Evolutionary conservation across 2,888 invertebrate genomes (phyloP), one percentile per base, ranked within the genome.

Genomic region (Andricus quercusramuli): DNA sequence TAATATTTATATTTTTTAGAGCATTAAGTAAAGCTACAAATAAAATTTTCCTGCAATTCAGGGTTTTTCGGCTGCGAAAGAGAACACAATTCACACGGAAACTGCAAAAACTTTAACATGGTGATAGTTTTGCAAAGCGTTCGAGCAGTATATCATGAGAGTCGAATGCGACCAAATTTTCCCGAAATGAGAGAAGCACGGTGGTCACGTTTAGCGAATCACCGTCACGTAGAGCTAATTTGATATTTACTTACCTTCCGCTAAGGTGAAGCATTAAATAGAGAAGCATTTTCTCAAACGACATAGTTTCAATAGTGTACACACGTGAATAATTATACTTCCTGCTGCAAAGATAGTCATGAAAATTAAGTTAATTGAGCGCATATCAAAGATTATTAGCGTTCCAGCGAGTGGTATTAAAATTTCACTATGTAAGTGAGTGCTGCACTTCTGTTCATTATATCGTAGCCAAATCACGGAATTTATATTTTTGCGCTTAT

Each of bases 141-240:
- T n/a, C 20, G 56, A 56, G 56, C 56, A 56, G 56, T 56, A 56
- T 9, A 56, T 56, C 56, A 56, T 56, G 80, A 80, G 79, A 79
- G 83, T 79, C 68, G 78, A 78, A 79, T 78, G 78, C 78, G 76
- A 83, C 78, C 68, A 77, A 83, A 79, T 81, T 81, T 79, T 79
- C 77, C 47, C 68, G 65, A 83, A 67, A n/a, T 81, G 56, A 78
- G 76, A 56, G 67, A 80, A 77, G 79, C 80, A 78, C 74, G 80
- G 80, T 80, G 79, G 76, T 80, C 82, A 80, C 68, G 80, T 83
- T 77, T 83, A 64, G 64, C 79, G 79, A 83, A 79, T 80, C 80
- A 79, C 82, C 78, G 82, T 77, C 79, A 80, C 79, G 79, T 79
- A 66, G 70, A 67, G 78, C 80, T 82, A 83, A 83, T 79, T 80